Evolutionary conservation across 1,140 invertebrate species (phyloP).

Genomic region (Drosophila insularis): DNA sequence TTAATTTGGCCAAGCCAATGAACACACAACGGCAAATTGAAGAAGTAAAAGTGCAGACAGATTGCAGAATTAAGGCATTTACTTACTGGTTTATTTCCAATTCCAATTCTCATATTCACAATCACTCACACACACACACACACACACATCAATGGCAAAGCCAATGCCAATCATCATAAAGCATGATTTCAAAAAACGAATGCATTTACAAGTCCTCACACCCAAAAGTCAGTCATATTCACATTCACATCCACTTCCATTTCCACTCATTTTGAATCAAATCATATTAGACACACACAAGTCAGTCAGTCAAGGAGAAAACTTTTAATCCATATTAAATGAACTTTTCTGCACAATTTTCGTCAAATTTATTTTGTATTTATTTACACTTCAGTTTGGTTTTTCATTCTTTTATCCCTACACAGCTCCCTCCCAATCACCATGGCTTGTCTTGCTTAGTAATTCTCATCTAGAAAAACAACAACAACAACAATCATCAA

Average conservation of each 20-base stretch:
- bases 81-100: slow-evolving; percentile 42
- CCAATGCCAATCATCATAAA: slow-evolving; percentile 60
- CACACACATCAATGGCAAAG: slow-evolving; percentile 19
- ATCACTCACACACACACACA: not conserved
- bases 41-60: slow-evolving; percentile 17
- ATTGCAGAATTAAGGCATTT: slow-evolving; percentile 37
- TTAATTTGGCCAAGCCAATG: slow-evolving; percentile 39
- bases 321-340: slow-evolving; percentile 74
- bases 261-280: slow-evolving; percentile 39
- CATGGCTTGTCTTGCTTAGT: slow-evolving; percentile 7
- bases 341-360: slow-evolving; percentile 69
- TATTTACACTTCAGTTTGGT: slow-evolving; percentile 68
- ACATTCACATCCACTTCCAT: not conserved
- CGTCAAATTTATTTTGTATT: slow-evolving; percentile 73
- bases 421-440: not conserved
- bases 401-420: slow-evolving; percentile 25
- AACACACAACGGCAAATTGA: slow-evolving; percentile 5
- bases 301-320: slow-evolving; percentile 39
- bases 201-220: slow-evolving; percentile 30
- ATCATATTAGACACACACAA: slow-evolving; percentile 49
- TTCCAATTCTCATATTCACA: slow-evolving; percentile 46
- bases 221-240: slow-evolving; percentile 1
- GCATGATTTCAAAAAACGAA: slow-evolving; percentile 16
- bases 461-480: not conserved
- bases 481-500: slow-evolving; percentile 54